Percentiles rank a stretch among this genome's conserved stretches.
These are phyloP conservation scores for Gambusia holbrooki DNA, from an alignment of 2,113 vertebrate species.

Conservation along the genomic window DNA sequence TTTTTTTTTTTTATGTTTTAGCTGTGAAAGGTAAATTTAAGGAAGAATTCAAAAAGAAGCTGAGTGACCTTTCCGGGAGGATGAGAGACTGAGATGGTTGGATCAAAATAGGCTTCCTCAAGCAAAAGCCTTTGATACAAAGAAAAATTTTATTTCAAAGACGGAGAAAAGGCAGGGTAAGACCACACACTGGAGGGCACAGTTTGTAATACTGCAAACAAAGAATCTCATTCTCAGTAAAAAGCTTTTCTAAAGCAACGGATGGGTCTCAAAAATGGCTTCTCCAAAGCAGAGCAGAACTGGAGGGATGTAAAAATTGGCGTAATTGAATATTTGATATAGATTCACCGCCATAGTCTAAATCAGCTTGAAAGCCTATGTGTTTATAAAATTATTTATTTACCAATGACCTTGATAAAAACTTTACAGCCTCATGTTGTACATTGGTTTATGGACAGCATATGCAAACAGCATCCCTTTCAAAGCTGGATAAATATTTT, in stretches of 20 bases:
- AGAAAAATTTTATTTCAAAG: constrained; percentile 37
- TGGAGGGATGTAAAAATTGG: background rate
- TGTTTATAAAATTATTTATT: background rate
- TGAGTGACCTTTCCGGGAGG: no score
- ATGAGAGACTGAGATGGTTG: background rate
- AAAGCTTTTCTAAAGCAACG: constrained; percentile 17
- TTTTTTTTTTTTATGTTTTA: background rate
- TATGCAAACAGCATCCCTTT: background rate
- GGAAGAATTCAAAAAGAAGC: background rate
- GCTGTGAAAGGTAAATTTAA: background rate
- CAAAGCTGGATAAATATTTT: no score
- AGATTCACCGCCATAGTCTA: background rate
- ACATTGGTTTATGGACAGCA: no score
- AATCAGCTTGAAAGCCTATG: background rate
- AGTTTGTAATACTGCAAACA: constrained; percentile 23
- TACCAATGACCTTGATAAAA: constrained; percentile 16
- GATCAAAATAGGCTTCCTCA: constrained; percentile 29
- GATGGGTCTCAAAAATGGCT: background rate
- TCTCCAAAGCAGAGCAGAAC: background rate
- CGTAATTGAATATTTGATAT: background rate
- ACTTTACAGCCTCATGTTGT: background rate
- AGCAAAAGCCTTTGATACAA: constrained; percentile 39
- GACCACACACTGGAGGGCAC: constrained; percentile 17
- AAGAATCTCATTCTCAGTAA: constrained; percentile 25
- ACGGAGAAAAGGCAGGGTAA: constrained; percentile 20